Percentiles rank a stretch among this genome's conserved stretches.
Evolutionary conservation across 2,797 vertebrate species (phyloP).

Genomic region (Falco rusticolus): DNA sequence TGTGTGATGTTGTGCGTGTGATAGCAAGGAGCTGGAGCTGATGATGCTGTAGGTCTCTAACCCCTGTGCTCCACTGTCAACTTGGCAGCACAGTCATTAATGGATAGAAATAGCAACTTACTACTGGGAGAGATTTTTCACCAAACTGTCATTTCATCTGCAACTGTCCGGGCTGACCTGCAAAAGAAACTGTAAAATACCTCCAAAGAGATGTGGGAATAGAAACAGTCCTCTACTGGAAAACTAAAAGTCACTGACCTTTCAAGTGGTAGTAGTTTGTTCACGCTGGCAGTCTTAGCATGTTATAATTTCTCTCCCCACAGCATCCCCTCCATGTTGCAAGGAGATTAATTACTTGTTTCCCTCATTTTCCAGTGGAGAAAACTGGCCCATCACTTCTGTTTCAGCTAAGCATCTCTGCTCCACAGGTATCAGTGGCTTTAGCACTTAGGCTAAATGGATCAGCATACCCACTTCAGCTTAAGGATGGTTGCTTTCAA

Average conservation of each 20-base stretch:
- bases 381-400: neutral
- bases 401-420: neutral
- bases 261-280: neutral
- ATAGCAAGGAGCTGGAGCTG: neutral
- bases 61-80: neutral
- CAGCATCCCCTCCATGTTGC: neutral
- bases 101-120: conserved; percentile 14
- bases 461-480: neutral
- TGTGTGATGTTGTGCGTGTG: neutral
- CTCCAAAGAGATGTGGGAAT: neutral
- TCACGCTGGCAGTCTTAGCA: neutral
- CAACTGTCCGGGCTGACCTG: neutral
- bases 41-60: neutral
- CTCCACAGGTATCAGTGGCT: neutral
- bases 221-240: neutral
- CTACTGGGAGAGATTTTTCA: conserved; percentile 51
- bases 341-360: neutral
- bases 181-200: neutral
- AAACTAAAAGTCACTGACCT: neutral
- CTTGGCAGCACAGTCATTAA: neutral
- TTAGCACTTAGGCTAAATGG: neutral
- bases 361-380: neutral
- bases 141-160: neutral
- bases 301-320: neutral
- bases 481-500: neutral